Evolutionary conservation across 2,888 invertebrate genomes (phyloP).

Genomic region (Sarcophaga caerulescens): DNA sequence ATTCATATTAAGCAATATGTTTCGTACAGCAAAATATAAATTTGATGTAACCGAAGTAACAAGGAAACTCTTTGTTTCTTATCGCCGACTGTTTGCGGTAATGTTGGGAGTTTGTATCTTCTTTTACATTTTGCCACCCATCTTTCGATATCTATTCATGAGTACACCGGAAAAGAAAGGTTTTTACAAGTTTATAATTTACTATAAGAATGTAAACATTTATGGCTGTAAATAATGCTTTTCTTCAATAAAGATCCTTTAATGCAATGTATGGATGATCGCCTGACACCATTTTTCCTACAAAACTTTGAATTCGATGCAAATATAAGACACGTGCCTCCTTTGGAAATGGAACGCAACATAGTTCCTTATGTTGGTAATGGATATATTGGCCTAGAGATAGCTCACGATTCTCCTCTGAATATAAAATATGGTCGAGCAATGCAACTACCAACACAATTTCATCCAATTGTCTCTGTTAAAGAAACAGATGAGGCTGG

Average conservation of each 20-base stretch:
- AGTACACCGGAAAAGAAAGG: slow-evolving; percentile 81
- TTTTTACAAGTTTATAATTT: slow-evolving; percentile 62
- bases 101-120: slow-evolving; percentile 83
- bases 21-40: slow-evolving; percentile 79
- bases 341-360: slow-evolving; percentile 82
- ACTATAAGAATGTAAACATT: not conserved
- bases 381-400: slow-evolving; percentile 86
- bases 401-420: slow-evolving; percentile 85
- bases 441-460: slow-evolving; percentile 85
- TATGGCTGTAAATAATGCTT: not conserved
- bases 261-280: slow-evolving; percentile 86
- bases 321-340: slow-evolving; percentile 84
- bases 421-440: slow-evolving; percentile 87
- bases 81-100: slow-evolving; percentile 79
- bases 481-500: slow-evolving; percentile 83
- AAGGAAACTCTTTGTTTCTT: slow-evolving; percentile 78
- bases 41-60: slow-evolving; percentile 78
- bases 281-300: slow-evolving; percentile 84
- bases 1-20: slow-evolving; percentile 72
- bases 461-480: slow-evolving; percentile 85
- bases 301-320: slow-evolving; percentile 86
- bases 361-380: slow-evolving; percentile 90
- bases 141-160: slow-evolving; percentile 85
- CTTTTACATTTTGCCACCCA: slow-evolving; percentile 85
- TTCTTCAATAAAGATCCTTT: slow-evolving; percentile 79